A percentile compares a stretch with the other conserved stretches of the same genome.
Evolutionary conservation across 2,113 vertebrate genomes (phyloP).

Genomic region (Tragelaphus scriptus): DNA sequence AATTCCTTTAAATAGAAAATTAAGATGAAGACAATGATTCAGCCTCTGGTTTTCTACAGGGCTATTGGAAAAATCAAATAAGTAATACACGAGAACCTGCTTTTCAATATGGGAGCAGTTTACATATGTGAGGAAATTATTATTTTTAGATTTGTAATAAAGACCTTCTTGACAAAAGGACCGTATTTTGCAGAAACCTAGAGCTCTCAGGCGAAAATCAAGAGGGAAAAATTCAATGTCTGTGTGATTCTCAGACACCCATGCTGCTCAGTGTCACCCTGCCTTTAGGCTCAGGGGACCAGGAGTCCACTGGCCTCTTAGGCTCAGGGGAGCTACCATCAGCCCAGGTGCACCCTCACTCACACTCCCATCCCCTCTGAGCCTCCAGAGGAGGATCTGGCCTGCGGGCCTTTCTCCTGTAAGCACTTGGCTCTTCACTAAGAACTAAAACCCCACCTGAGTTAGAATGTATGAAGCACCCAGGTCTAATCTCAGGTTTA

Average conservation of each 20-base stretch:
- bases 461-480: background rate
- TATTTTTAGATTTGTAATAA: background rate
- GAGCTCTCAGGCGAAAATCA: background rate
- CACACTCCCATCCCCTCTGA: background rate
- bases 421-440: background rate
- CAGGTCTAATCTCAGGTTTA: background rate
- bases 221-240: background rate
- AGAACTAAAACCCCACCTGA: background rate
- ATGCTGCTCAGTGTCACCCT: too few species aligned
- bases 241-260: background rate
- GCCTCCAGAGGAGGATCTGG: background rate
- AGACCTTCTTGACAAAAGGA: background rate
- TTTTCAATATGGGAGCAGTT: background rate
- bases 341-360: background rate
- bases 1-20: background rate
- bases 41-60: background rate
- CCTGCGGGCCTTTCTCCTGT: background rate
- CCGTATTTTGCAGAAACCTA: background rate
- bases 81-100: background rate
- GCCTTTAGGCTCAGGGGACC: background rate
- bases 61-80: background rate
- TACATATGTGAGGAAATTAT: background rate
- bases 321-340: background rate
- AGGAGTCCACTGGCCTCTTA: background rate
- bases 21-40: background rate